Conservation (phyloP, 1,140 invertebrate genomes). For the Caenorhabditis inopinata region DNA sequence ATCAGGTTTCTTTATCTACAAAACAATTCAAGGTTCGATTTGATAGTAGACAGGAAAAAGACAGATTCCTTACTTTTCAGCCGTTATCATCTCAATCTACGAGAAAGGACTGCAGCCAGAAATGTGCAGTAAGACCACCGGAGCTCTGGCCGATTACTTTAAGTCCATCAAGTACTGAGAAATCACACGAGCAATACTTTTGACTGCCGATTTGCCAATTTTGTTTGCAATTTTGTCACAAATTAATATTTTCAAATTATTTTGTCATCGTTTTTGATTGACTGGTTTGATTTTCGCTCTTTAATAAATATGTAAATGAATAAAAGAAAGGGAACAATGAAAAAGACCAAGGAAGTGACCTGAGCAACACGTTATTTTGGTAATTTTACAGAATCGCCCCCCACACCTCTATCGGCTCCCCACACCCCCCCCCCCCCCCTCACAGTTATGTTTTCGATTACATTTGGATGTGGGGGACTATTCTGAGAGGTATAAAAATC, state of each 20-base stretch:
- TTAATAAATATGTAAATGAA: no score
- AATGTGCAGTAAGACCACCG: constrained; percentile 59
- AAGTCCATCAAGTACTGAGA: constrained; percentile 58
- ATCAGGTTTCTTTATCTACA: constrained; percentile 62
- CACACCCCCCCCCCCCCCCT: no score
- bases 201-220: neutral
- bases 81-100: constrained; percentile 62
- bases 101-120: constrained; percentile 64
- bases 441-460: no score
- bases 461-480: no score
- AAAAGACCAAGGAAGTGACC: no score
- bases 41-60: neutral
- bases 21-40: constrained; percentile 64
- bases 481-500: no score
- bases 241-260: neutral
- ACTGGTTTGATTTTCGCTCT: no score
- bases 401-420: no score
- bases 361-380: no score
- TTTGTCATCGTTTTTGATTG: no score
- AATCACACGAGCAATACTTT: constrained; percentile 32
- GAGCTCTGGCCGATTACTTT: constrained; percentile 65
- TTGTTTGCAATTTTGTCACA: neutral
- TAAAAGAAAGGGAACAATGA: no score
- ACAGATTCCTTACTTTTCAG: constrained; percentile 45
- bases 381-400: no score